These are phyloP conservation scores for Octodon degus DNA, from an alignment of 2,113 vertebrate species.

Conservation along the genomic window DNA sequence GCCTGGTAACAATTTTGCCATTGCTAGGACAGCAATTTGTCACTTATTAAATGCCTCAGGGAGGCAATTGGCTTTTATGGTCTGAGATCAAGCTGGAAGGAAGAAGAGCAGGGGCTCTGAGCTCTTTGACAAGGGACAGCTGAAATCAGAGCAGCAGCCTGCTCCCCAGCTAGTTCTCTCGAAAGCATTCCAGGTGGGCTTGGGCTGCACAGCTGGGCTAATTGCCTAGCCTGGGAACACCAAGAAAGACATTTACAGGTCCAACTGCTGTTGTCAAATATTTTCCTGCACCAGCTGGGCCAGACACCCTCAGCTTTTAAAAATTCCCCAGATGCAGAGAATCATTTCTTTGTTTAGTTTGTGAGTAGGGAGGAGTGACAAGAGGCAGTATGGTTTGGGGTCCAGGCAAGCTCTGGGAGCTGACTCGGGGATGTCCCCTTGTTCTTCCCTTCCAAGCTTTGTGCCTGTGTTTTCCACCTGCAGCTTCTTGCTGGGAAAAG, in stretches of 20 bases:
- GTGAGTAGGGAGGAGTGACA: not conserved
- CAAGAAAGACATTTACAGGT: not conserved
- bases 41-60: not conserved
- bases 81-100: not conserved
- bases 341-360: slow-evolving; percentile 27
- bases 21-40: not conserved
- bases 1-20: not conserved
- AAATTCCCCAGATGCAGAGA: not conserved
- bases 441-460: not conserved
- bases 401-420: not conserved
- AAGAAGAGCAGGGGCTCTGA: not conserved
- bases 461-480: slow-evolving; percentile 21
- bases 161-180: not conserved
- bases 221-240: slow-evolving; percentile 30
- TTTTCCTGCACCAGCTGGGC: slow-evolving; percentile 15
- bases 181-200: not conserved
- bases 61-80: slow-evolving; percentile 1
- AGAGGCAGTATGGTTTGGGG: not conserved
- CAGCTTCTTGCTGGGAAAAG: slow-evolving; percentile 62
- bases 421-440: not conserved
- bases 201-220: not conserved
- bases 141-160: not conserved
- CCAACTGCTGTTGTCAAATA: not conserved
- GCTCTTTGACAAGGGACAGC: not conserved
- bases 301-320: not conserved